Evolutionary conservation across 2,113 vertebrate species (phyloP).

Genomic region (Platichthys flesus): DNA sequence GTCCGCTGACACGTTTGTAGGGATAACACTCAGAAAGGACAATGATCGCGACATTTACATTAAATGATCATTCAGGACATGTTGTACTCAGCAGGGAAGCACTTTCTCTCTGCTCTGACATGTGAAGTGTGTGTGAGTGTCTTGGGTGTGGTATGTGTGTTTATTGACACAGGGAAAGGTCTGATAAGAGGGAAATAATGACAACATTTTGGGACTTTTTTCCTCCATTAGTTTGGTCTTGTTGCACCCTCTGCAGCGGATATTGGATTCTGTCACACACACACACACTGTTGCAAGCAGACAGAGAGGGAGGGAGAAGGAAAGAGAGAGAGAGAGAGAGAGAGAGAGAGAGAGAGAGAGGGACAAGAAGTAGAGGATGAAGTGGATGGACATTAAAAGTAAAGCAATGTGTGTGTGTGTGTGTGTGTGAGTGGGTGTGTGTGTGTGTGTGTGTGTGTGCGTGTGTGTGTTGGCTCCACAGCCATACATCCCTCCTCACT

Average conservation of each 20-base stretch:
- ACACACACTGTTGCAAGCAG: conserved; percentile 19
- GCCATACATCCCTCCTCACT: conserved; percentile 57
- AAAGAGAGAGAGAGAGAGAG: not conserved
- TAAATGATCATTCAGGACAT: conserved; percentile 15
- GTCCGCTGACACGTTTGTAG: not conserved
- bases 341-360: not conserved
- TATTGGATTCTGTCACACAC: conserved; percentile 28
- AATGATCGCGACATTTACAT: conserved; percentile 19
- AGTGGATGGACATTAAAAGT: conserved; percentile 20
- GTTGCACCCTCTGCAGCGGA: conserved; percentile 53
- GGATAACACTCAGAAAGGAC: conserved; percentile 14
- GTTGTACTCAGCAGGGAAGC: not conserved
- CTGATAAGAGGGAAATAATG: conserved; percentile 20
- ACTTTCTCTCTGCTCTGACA: conserved; percentile 9
- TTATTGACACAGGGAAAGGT: conserved; percentile 18
- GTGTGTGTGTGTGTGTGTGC: conserved; percentile 33
- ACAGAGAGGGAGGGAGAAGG: not conserved
- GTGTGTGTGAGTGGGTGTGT: conserved; percentile 25
- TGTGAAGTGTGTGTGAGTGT: not conserved
- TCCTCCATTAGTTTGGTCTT: not conserved
- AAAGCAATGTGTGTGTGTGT: not conserved
- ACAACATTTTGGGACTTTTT: not conserved
- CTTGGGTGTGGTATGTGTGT: conserved; percentile 1
- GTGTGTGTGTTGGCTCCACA: conserved; percentile 4
- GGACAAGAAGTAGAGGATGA: not conserved